A percentile compares a stretch with the other conserved stretches of the same genome.
Evolutionary conservation across 1,140 invertebrate species (phyloP).

Genomic region (Ditylenchus dipsaci): DNA sequence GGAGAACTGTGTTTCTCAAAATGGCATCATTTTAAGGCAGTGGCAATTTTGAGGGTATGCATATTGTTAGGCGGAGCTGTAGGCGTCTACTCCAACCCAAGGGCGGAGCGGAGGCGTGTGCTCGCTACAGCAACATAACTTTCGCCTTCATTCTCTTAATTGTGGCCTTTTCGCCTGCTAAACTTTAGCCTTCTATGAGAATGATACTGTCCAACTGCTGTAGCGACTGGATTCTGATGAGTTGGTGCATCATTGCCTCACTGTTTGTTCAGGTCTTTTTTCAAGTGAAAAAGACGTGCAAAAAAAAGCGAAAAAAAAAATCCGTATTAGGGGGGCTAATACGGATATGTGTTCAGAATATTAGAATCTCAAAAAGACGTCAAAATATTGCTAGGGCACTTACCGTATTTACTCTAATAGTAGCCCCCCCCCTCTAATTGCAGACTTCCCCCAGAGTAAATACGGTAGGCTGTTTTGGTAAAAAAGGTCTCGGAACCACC

Average conservation of each 20-base stretch:
- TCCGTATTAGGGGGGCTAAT: too few relatives aligned
- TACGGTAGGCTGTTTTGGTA: too few relatives aligned
- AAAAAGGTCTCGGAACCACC: too few relatives aligned
- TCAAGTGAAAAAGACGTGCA: conserved; percentile 1
- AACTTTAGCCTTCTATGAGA: conserved; percentile 56
- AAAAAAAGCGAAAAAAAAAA: background rate
- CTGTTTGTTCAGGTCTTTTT: conserved; percentile 40
- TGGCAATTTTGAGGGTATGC: conserved; percentile 45
- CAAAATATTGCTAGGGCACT: too few relatives aligned
- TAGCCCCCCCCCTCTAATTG: too few relatives aligned
- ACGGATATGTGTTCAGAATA: too few relatives aligned
- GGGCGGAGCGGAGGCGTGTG: conserved; percentile 43
- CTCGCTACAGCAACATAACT: conserved; percentile 14
- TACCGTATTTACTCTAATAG: too few relatives aligned
- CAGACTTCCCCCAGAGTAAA: too few relatives aligned
- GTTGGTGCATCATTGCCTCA: conserved; percentile 54
- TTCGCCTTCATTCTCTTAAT: conserved; percentile 43
- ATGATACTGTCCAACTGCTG: conserved; percentile 44
- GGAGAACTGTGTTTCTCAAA: background rate
- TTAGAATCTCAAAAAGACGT: too few relatives aligned
- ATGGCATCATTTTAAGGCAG: conserved; percentile 37
- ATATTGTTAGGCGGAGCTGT: conserved; percentile 52
- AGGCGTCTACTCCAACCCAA: conserved; percentile 54
- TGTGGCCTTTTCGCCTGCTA: conserved; percentile 54
- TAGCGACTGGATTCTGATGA: conserved; percentile 53